Percentiles rank a stretch among this genome's conserved stretches.
Conservation (phyloP, 2,113 vertebrate species). For the Mystacornis crossleyi region DNA sequence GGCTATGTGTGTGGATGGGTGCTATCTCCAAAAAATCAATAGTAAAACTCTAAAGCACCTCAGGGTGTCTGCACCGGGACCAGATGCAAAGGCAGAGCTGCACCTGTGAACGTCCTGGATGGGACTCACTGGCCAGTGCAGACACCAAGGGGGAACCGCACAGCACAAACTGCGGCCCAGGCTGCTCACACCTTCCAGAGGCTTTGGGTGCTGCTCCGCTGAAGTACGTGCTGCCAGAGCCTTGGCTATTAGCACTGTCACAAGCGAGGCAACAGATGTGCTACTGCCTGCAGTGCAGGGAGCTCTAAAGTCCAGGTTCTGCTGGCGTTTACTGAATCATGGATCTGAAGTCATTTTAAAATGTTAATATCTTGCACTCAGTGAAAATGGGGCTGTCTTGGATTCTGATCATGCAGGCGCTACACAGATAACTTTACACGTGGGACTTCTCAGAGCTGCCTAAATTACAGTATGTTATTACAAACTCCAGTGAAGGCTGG, state of each 20-base stretch:
- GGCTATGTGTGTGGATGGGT: background rate
- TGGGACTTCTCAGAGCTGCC: conserved; percentile 28
- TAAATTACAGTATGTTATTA: conserved; percentile 55
- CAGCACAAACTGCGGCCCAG: background rate
- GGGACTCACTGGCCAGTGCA: background rate
- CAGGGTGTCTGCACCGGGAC: background rate
- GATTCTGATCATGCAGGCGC: conserved; percentile 31
- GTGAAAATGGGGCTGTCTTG: conserved; percentile 1
- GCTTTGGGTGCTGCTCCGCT: background rate
- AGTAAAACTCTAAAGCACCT: background rate
- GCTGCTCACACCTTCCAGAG: background rate
- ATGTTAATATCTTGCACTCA: conserved; percentile 22
- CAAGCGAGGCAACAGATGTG: conserved; percentile 39
- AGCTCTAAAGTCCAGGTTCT: background rate
- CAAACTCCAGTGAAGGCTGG: conserved; percentile 32
- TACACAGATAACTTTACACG: conserved; percentile 44
- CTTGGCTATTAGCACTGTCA: background rate
- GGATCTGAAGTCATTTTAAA: conserved; percentile 10
- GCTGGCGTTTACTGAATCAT: background rate
- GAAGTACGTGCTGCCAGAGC: background rate
- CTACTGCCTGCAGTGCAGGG: conserved; percentile 6
- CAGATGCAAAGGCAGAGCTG: background rate
- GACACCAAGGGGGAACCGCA: background rate
- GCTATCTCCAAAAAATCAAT: background rate
- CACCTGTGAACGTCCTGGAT: background rate